phyloP scores from a whole-genome alignment of 2,797 vertebrate genomes.

The Sebastes kiyomatsui region DNA sequence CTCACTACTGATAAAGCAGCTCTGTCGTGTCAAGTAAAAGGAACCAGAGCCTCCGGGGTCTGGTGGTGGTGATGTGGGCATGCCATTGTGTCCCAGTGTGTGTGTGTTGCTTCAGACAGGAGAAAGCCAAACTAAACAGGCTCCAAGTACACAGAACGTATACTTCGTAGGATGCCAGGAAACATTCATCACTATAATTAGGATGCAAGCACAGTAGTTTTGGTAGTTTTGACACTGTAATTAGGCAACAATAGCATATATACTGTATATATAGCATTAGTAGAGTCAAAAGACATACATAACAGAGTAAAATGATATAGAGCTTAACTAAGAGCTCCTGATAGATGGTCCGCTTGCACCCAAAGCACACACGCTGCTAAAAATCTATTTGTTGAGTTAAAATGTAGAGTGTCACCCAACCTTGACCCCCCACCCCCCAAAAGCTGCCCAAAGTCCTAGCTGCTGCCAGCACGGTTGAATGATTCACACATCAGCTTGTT shows the following conservation, averaged over 20 bases:
- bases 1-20: conserved; percentile 40
- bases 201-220: conserved; percentile 6
- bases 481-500: conserved; percentile 52
- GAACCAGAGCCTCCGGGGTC: conserved; percentile 38
- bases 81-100: conserved; percentile 14
- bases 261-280: background rate
- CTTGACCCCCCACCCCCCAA: conserved; percentile 24
- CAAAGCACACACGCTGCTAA: background rate
- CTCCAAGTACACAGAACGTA: conserved; percentile 11
- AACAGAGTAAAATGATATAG: background rate
- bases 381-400: conserved; percentile 24
- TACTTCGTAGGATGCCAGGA: conserved; percentile 33
- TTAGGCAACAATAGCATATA: conserved; percentile 26
- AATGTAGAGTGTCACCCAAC: conserved; percentile 24
- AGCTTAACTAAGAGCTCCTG: background rate
- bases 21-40: conserved; percentile 38
- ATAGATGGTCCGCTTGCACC: background rate
- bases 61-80: conserved; percentile 21
- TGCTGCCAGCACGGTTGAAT: conserved; percentile 18
- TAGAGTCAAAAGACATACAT: background rate
- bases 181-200: conserved; percentile 51
- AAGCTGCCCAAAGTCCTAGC: conserved; percentile 33
- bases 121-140: conserved; percentile 37
- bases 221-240: conserved; percentile 22
- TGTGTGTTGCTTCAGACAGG: conserved; percentile 15